Conservation (phyloP, 2,888 invertebrate genomes). For the Eumacrocentrus americanus region DNA sequence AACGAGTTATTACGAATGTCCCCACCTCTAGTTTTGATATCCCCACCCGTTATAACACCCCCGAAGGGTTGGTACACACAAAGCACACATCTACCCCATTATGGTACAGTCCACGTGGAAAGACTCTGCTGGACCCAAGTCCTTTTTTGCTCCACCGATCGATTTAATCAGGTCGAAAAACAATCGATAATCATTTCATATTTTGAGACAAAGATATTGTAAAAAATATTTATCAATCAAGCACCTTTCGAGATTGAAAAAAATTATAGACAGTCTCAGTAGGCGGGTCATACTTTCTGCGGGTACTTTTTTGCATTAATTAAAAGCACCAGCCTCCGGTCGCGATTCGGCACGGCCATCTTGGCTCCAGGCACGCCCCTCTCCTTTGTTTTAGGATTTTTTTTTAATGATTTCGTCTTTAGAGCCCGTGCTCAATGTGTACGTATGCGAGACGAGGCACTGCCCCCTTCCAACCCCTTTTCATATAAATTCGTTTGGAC, state of each 20-base stretch:
- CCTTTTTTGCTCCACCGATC: too few relatives aligned
- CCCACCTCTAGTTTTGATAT: slow-evolving; percentile 47
- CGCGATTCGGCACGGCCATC: slow-evolving; percentile 56
- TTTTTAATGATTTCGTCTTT: slow-evolving; percentile 57
- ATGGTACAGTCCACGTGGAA: slow-evolving; percentile 45
- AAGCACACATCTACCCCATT: slow-evolving; percentile 51
- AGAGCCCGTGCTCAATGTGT: slow-evolving; percentile 27
- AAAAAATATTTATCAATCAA: background rate
- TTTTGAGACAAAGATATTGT: background rate
- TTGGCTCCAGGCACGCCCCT: slow-evolving; percentile 59
- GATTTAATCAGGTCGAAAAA: background rate
- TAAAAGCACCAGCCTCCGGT: slow-evolving; percentile 58
- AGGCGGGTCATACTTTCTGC: slow-evolving; percentile 33
- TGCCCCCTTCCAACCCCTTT: too few relatives aligned
- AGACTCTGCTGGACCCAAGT: slow-evolving; percentile 11
- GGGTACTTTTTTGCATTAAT: slow-evolving; percentile 56
- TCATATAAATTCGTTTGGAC: slow-evolving; percentile 20
- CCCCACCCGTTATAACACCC: slow-evolving; percentile 45
- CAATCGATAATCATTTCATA: background rate
- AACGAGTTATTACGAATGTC: slow-evolving; percentile 48
- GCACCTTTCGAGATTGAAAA: background rate
- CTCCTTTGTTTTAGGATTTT: slow-evolving; percentile 55
- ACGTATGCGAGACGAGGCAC: slow-evolving; percentile 38
- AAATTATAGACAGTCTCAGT: background rate
- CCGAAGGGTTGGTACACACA: slow-evolving; percentile 47